Conservation (phyloP, 1,140 invertebrate species). For the Littorina saxatilis region DNA sequence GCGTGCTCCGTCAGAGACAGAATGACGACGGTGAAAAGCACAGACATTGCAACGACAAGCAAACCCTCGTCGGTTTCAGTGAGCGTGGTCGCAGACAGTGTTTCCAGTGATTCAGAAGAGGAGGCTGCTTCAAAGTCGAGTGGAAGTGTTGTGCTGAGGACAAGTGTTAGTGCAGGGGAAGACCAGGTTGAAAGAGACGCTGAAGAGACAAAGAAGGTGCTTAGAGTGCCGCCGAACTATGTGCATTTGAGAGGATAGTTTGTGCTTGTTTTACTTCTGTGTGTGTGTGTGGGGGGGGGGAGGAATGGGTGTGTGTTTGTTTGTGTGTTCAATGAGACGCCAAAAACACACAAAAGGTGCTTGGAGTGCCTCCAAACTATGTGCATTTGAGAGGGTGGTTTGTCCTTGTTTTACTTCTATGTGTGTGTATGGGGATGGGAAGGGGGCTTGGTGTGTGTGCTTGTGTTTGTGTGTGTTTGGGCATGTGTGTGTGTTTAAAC, state of each 20-base stretch:
- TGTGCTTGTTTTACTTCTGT: too few relatives aligned
- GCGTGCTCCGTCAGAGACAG: constrained; percentile 54
- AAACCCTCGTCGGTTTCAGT: neutral
- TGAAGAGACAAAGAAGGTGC: neutral
- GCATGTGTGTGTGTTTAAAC: too few relatives aligned
- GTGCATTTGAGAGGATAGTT: constrained; percentile 26
- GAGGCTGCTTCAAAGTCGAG: neutral
- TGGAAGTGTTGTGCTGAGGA: neutral
- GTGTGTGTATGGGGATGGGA: too few relatives aligned
- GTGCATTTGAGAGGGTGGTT: too few relatives aligned
- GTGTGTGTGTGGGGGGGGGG: too few relatives aligned
- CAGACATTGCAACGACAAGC: neutral
- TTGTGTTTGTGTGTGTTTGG: too few relatives aligned
- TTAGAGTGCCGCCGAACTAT: constrained; percentile 17
- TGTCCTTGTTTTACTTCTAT: too few relatives aligned
- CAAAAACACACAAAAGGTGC: too few relatives aligned
- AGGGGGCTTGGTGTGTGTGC: too few relatives aligned
- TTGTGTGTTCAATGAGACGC: too few relatives aligned
- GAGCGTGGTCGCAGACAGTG: neutral
- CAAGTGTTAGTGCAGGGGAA: neutral
- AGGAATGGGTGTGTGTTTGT: too few relatives aligned
- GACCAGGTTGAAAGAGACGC: neutral
- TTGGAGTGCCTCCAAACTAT: too few relatives aligned
- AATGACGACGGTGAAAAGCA: constrained; percentile 31
- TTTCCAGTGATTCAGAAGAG: neutral